These are phyloP conservation scores for Scyliorhinus canicula DNA, from an alignment of 2,797 vertebrate species.

Conservation along the genomic window DNA sequence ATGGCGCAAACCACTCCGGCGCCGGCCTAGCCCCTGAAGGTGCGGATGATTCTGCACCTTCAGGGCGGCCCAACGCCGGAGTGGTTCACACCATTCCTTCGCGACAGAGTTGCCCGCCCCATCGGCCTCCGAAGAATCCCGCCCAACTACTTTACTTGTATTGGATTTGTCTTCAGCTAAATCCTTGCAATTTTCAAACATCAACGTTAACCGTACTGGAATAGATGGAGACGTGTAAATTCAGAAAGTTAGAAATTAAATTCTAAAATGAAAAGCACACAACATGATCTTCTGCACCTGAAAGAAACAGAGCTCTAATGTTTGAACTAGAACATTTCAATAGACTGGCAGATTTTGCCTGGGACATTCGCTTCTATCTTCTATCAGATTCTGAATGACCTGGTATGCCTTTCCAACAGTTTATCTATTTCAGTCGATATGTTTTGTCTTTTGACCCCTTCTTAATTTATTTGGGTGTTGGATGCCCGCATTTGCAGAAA, in stretches of 20 bases:
- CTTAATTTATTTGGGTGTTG: not conserved
- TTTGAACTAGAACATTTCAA: not conserved
- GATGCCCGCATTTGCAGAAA: not conserved
- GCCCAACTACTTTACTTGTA: not conserved
- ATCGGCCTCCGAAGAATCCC: no score
- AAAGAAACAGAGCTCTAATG: not conserved
- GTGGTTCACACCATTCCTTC: no score
- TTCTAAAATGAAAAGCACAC: not conserved
- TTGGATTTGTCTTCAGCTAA: not conserved
- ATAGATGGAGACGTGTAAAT: not conserved
- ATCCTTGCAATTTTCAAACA: not conserved
- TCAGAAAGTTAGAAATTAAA: not conserved
- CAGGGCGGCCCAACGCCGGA: no score
- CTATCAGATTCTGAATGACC: not conserved
- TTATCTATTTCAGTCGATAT: not conserved
- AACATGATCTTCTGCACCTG: no score
- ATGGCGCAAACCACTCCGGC: no score
- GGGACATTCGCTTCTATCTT: not conserved
- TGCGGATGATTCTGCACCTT: no score
- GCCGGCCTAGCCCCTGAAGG: no score
- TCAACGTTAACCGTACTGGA: not conserved
- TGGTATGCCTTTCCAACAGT: not conserved
- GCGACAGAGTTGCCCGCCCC: no score
- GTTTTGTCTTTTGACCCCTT: not conserved
- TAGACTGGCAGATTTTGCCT: not conserved